Base-by-base conservation (phyloP, 2,888 invertebrate species). In the Metalampra italica region DNA sequence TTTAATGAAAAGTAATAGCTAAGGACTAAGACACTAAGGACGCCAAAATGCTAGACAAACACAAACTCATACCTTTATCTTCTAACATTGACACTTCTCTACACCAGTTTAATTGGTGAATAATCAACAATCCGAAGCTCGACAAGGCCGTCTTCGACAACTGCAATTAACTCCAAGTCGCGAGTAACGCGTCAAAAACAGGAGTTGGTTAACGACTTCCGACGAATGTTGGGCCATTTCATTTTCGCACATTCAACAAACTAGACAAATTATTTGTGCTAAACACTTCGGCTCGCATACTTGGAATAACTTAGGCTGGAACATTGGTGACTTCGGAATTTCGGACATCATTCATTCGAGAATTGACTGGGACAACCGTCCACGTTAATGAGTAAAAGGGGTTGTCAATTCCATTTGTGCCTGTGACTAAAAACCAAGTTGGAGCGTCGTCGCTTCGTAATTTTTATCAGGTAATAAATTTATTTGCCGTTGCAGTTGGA, bases 221-320 rank as follows among this genome's bases (percentile, higher is more conserved):
- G 55, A 36, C 62, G 59, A 71, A 72, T 71, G 71, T 66, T 66
- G 63, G 60, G 57, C 62, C 64, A 68, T 75, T 78, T 74, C 72
- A 75, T 78, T 75, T 75, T 69, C 68, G 71, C 71, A 67, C 66
- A 71, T 71, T 68, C 66, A 62, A 62, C 66, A 66, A 76, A 77
- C 75, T 72, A 76, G 65, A 75, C 77, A 74, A 78, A 77, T 75
- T 73, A 77, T 77, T 74, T 66, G 62, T 60, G 65, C 59, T 66
- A 72, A 74, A 63, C 71, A 71, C 62, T 59, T 61, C 59, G 65
- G 65, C 65, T 69, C 70, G 75, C 76, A 80, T 80, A 69, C 71
- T 80, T 79, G 63, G 68, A 59, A 75, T 74, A 71, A 71, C 71
- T 75, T 73, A 55, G 57, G 56, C 55, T 57, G 52, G 52, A 60